Evolutionary conservation across 2,797 vertebrate genomes (phyloP).

Genomic region (Protosalanx chinensis): DNA sequence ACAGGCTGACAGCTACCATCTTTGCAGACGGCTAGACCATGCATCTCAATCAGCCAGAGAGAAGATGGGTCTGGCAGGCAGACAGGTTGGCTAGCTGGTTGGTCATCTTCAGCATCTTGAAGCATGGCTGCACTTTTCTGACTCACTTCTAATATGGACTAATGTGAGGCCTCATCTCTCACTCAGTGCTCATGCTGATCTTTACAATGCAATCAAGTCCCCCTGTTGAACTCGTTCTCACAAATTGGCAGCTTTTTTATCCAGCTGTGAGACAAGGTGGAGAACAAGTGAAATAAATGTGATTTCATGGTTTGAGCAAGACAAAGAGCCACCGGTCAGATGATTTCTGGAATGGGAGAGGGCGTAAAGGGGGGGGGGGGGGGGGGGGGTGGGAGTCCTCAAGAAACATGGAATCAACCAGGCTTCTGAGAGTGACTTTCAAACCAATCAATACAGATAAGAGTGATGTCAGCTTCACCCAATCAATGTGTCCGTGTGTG

Average conservation of each 20-base stretch:
- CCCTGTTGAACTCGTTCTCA: background rate
- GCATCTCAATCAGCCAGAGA: slow-evolving; percentile 15
- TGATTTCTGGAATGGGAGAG: background rate
- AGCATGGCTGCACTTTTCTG: background rate
- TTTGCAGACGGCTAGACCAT: background rate
- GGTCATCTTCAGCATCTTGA: slow-evolving; percentile 1
- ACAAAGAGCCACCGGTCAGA: background rate
- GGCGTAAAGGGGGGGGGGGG: too few relatives aligned
- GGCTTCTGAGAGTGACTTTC: background rate
- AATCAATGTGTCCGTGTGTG: background rate
- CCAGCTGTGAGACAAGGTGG: background rate
- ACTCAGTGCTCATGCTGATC: background rate
- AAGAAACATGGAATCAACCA: background rate
- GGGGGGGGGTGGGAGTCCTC: too few relatives aligned
- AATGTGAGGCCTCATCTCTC: background rate
- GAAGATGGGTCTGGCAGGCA: background rate
- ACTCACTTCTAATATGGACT: background rate
- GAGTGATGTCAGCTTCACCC: too few relatives aligned
- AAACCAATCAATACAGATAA: background rate
- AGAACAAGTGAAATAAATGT: background rate
- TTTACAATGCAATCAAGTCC: background rate
- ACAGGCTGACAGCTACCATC: background rate
- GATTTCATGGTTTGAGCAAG: background rate
- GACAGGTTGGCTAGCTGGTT: background rate
- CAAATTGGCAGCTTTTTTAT: background rate